Base-by-base conservation (phyloP, 2,797 vertebrate genomes). In the Vipera ursinii region DNA sequence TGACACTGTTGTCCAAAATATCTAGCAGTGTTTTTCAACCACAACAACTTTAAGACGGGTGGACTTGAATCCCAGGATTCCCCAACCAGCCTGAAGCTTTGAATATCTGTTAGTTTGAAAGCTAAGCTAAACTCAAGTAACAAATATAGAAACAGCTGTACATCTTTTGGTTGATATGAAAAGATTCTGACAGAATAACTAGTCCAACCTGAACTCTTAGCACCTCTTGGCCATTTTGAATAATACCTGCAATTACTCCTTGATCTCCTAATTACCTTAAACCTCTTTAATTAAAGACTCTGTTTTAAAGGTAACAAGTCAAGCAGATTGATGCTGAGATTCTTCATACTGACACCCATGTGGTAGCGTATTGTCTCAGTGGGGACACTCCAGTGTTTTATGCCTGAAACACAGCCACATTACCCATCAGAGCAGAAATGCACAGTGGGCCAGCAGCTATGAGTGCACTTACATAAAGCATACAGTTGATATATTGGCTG, bases 371-470 rank as follows among this genome's bases (percentile, higher is more conserved):
- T 5, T 88, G 53, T 88, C 57, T 93, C 82, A 8, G 65, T 89
- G 93, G 8, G 7, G 65, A 51, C 73, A 89, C 63, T 69, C 44
- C 93, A 93, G 73, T 94, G 90, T 0, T 1, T 91, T 0, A 0
- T 87, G 91, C 94, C 92, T 85, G 61, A 87, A 93, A 91, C 95
- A 93, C 93, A 73, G 88, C 89, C 93, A 95, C 65, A 10, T 88
- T 94, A 92, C 87, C 73, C 96, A 93, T 82, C 69, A n/a, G 94
- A 95, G 61, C 78, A 91, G 0, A 0, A 91, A 90, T 95, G 91
- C 63, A 86, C 88, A 0, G 0, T 53, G 57, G 89, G 89, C 53
- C 38, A n/a, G 26, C n/a, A 63, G 20, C 59, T 60, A 38, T 85
- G 78, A 61, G 13, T 0, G 1, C 94, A 48, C 53, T 88, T 86